These are phyloP conservation scores for Parauchenoglanis ngamensis DNA, from an alignment of 2,797 vertebrate species.

Conservation along the genomic window DNA sequence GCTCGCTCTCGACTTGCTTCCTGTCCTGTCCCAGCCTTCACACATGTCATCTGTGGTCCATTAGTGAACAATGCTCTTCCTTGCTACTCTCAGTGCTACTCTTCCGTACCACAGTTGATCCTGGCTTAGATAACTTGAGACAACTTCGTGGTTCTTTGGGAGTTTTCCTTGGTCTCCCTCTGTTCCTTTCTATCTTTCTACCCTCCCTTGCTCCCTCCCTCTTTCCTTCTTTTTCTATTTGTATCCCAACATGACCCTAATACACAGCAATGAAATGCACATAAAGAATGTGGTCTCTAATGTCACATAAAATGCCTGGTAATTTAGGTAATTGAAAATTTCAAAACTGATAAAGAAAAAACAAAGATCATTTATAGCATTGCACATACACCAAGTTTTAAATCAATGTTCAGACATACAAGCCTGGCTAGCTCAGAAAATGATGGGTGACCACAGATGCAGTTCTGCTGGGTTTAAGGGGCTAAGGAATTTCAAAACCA, in stretches of 20 bases:
- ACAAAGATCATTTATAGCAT: not conserved
- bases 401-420: not conserved
- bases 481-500: not conserved
- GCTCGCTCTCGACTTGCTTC: slow-evolving; percentile 1
- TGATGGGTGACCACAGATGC: not conserved
- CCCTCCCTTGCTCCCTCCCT: not conserved
- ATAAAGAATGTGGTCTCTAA: not conserved
- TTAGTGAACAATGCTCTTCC: slow-evolving; percentile 23
- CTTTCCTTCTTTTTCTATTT: not conserved
- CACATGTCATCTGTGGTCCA: slow-evolving; percentile 23
- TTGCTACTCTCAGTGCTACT: not conserved
- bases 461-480: not conserved
- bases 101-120: slow-evolving; percentile 33
- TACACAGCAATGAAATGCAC: not conserved
- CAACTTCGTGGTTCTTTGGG: slow-evolving; percentile 8
- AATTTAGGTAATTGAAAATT: not conserved
- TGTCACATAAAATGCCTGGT: not conserved
- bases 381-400: not conserved
- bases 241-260: not conserved
- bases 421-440: not conserved
- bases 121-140: slow-evolving; percentile 23
- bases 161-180: slow-evolving; percentile 7
- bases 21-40: not conserved
- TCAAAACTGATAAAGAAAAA: not conserved
- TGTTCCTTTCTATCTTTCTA: not conserved